Percentiles rank a stretch among this genome's conserved stretches.
Evolutionary conservation across 2,888 invertebrate species (phyloP).

Genomic region (Morinoia aosen): DNA sequence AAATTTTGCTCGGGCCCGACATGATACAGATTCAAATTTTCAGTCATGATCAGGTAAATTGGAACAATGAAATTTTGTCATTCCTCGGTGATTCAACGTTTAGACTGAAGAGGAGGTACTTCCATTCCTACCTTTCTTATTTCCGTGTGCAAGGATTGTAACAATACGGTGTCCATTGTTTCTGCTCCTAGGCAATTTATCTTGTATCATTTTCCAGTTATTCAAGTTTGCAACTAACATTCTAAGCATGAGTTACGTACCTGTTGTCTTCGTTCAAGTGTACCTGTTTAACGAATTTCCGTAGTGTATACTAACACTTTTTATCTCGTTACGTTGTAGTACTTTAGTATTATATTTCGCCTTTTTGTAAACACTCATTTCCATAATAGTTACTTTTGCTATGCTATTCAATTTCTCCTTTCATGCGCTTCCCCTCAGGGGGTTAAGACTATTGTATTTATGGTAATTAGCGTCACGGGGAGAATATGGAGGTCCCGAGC

Average conservation of each 20-base stretch:
- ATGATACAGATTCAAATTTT: too few species aligned
- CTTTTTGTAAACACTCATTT: background rate
- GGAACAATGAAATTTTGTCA: background rate
- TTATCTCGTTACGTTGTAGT: background rate
- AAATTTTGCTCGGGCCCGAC: too few species aligned
- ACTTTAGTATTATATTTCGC: background rate
- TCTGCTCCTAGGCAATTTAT: background rate
- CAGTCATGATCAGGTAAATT: background rate
- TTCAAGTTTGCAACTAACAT: background rate
- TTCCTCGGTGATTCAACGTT: background rate
- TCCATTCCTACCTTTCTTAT: background rate
- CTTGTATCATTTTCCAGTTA: background rate
- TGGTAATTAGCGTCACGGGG: too few species aligned
- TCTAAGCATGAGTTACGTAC: background rate
- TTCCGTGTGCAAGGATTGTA: background rate
- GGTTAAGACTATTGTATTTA: too few species aligned
- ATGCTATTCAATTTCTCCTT: background rate
- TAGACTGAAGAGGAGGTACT: background rate
- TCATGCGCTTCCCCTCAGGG: too few species aligned
- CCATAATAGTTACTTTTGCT: background rate
- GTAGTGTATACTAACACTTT: background rate
- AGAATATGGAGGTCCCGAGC: too few species aligned
- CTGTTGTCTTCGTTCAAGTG: background rate
- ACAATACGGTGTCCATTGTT: background rate
- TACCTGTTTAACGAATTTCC: background rate